Base-by-base conservation (phyloP, 2,113 vertebrate genomes). In the Campylorhamphus procurvoides region DNA sequence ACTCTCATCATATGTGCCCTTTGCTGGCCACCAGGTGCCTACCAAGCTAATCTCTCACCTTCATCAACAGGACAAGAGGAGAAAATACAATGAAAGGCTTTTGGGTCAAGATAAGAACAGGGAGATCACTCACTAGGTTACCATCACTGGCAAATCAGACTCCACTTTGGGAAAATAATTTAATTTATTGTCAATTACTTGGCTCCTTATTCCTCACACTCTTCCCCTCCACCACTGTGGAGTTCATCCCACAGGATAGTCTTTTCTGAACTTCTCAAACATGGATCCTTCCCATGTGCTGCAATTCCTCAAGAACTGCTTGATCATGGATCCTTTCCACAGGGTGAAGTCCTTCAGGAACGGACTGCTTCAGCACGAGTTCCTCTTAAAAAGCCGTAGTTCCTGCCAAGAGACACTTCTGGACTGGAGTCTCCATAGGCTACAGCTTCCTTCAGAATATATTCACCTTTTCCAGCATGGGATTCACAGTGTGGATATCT, bases 281-380 rank as follows among this genome's bases (percentile, higher is more conserved):
- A 23, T 58, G n/a, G 14, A 13, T 35, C 13, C n/a, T 59, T 35
- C 56, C 56, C 9, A 35, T 59, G 24, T 53, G 35, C 25, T 46
- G 27, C 18, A 74, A 14, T 39, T 15, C 28, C 53, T 53, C 33
- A 55, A 14, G 23, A 66, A 46, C 18, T 46, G 5, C 22, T 74
- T 4, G 4, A 74, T 28, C 7, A 12, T 39, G 14, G 28, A 10
- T 64, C n/a, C 28, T 35, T 62, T 50, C 31, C 16, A 12, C 2
- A 2, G 12, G 27, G 10, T 33, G 23, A 11, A 18, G 53, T 49
- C 29, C 52, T 35, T 59, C 29, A 59, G 66, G 37, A 60, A 60
- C 0, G 2, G 12, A 42, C 18, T 42, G 24, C 12, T 60, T 19
- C 31, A 62, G 9, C 3, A 2, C 29, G 7, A 10, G 9, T 62